Base-by-base conservation (phyloP, 2,888 invertebrate species). In the Cheilosia soror region DNA sequence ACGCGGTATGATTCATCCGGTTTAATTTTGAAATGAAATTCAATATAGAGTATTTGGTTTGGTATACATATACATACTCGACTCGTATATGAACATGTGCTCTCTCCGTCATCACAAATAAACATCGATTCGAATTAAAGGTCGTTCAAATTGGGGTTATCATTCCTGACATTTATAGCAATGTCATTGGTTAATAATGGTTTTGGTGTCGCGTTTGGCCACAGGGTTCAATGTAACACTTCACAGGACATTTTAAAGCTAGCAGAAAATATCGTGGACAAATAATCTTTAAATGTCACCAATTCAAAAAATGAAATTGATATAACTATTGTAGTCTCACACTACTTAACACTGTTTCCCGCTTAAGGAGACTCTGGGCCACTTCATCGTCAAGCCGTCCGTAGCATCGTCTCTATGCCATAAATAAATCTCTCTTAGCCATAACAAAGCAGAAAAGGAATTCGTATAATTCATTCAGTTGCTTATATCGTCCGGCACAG, bases 391-490 rank as follows among this genome's bases (percentile, higher is more conserved):
- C 1, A 15, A 11, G 66, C 3, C 27, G 44, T 7, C 25, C 20
- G 51, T 0, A 13, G 20, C 40, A 49, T 51, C 63, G 75, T 49
- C 42, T 15, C 20, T 13, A 11, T 51, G 25, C 47, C 63, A 68
- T 55, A 63, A 65, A 81, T 69, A 81, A 69, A 65, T 81, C 29
- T 15, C 9, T 49, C 58, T 58, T 58, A 13, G 20, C 58, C 62
- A 49, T 72, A 72, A 68, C 77, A 71, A 72, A 69, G 60, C 51
- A 60, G 49, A 72, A 66, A 77, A 37, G 40, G 65, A 60, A 53
- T 57, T 65, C 65, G 44, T 47, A 71, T 82, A 65, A 82, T 77
- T 71, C 77, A 76, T 72, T 55, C 55, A 71, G 49, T 76, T 71
- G 76, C 81, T 76, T 69, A 69, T 76, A 81, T 81, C 58, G 63